Percentiles rank a stretch among this genome's conserved stretches.
These are phyloP conservation scores for Drosophila dives DNA, from an alignment of 2,888 invertebrate species.

Conservation along the genomic window DNA sequence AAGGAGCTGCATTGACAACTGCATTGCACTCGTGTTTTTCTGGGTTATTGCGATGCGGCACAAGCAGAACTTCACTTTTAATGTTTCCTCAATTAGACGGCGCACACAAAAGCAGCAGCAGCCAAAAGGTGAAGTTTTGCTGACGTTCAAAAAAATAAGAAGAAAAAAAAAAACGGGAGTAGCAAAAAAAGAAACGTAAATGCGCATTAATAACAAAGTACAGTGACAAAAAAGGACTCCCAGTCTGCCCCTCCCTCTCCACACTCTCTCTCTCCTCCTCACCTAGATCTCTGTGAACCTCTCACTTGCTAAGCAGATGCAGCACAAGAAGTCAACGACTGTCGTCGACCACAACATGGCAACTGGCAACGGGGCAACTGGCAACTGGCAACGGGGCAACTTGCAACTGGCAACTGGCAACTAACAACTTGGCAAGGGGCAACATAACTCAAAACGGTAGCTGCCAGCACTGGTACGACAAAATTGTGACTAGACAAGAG, in stretches of 20 bases:
- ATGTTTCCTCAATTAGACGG: slow-evolving; percentile 79
- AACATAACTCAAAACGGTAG: slow-evolving; percentile 69
- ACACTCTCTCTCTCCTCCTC: background rate
- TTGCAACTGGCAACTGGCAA: slow-evolving; percentile 29
- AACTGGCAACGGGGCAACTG: slow-evolving; percentile 38
- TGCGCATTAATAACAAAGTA: slow-evolving; percentile 78
- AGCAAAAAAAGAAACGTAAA: slow-evolving; percentile 58
- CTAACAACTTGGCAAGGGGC: slow-evolving; percentile 47
- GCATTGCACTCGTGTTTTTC: slow-evolving; percentile 78
- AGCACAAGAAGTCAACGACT: slow-evolving; percentile 69
- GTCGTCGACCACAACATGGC: slow-evolving; percentile 62
- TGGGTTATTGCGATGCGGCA: slow-evolving; percentile 78
- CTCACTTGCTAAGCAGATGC: slow-evolving; percentile 67
- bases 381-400: slow-evolving; percentile 19
- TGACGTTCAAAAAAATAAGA: slow-evolving; percentile 24
- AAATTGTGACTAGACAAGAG: slow-evolving; percentile 54
- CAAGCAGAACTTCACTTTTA: slow-evolving; percentile 77
- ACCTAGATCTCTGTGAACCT: background rate
- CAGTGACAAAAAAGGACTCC: slow-evolving; percentile 22
- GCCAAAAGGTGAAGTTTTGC: slow-evolving; percentile 71
- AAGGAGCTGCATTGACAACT: slow-evolving; percentile 47
- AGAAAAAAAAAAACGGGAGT: slow-evolving; percentile 3
- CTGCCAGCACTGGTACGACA: slow-evolving; percentile 63
- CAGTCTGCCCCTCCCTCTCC: background rate
- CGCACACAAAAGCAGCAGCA: slow-evolving; percentile 64